phyloP scores from a whole-genome alignment of 1,140 invertebrate species.

The Phymorhynchus buccinoides region DNA sequence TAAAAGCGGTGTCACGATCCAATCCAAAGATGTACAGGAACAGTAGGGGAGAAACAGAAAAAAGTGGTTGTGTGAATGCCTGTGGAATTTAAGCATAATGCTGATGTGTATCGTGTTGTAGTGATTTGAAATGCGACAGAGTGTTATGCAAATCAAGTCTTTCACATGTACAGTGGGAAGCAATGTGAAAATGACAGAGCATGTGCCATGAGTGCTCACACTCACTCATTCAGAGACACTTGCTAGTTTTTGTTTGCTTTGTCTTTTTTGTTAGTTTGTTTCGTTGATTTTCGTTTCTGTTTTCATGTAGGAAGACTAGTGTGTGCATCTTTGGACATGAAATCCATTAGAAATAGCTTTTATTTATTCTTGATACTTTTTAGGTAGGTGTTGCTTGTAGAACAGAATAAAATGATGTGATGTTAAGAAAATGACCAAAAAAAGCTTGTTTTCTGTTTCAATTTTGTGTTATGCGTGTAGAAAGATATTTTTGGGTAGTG shows the following conservation, averaged over 20 bases:
- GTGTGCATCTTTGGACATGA: neutral
- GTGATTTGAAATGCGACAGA: neutral
- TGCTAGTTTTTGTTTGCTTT: neutral
- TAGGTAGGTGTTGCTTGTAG: too few species aligned
- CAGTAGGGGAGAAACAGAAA: neutral
- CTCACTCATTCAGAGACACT: neutral
- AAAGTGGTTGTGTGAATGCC: neutral
- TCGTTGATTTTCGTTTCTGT: neutral
- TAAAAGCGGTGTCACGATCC: too few species aligned
- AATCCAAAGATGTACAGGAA: neutral
- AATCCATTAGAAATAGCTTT: neutral
- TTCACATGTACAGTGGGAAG: slow-evolving; percentile 4
- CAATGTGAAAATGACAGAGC: neutral
- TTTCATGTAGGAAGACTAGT: too few species aligned
- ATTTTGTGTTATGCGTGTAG: too few species aligned
- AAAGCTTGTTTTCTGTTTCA: too few species aligned
- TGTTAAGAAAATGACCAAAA: too few species aligned
- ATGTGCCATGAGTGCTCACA: slow-evolving; percentile 15
- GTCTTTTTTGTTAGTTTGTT: neutral
- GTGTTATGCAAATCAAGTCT: slow-evolving; percentile 19
- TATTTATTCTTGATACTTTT: neutral
- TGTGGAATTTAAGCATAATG: neutral
- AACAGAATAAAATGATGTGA: too few species aligned
- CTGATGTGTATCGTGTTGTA: neutral
- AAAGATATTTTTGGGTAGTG: too few species aligned